These are phyloP conservation scores for Globodera ellingtonae DNA, from an alignment of 1,140 invertebrate species.

Conservation along the genomic window DNA sequence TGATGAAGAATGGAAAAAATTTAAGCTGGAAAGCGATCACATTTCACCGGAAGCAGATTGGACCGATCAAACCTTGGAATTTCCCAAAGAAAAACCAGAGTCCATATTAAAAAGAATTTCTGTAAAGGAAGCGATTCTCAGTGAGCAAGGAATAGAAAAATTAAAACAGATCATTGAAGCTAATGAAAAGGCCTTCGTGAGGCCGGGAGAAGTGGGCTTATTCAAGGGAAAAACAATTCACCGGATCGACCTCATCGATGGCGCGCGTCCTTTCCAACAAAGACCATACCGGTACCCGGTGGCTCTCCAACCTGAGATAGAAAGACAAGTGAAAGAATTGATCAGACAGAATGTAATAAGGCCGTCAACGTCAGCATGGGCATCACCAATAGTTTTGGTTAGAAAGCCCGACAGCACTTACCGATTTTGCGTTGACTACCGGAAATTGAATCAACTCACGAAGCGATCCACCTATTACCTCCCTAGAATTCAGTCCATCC, in stretches of 20 bases:
- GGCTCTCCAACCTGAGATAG: constrained; percentile 31
- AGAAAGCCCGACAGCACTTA: constrained; percentile 34
- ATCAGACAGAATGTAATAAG: constrained; percentile 35
- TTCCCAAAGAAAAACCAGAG: constrained; percentile 1
- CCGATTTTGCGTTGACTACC: constrained; percentile 39
- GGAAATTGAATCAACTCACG: constrained; percentile 23
- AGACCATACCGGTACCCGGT: constrained; percentile 23
- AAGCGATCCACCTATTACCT: constrained; percentile 24
- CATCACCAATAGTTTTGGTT: constrained; percentile 34
- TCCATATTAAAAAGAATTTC: neutral
- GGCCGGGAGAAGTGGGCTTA: constrained; percentile 26
- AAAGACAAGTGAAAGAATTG: constrained; percentile 42
- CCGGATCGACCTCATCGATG: constrained; percentile 5
- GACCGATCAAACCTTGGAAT: neutral
- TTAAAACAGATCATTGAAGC: neutral
- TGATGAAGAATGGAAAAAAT: neutral
- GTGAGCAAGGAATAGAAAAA: neutral
- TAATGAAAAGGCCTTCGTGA: neutral
- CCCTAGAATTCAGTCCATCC: constrained; percentile 14
- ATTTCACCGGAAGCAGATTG: constrained; percentile 24
- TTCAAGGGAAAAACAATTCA: constrained; percentile 30
- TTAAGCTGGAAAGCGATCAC: constrained; percentile 17
- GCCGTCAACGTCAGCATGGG: constrained; percentile 27
- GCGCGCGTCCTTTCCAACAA: neutral
- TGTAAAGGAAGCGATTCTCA: neutral